phyloP scores from a whole-genome alignment of 1,140 invertebrate genomes.

The Pseudomyrmex dendroicus region DNA sequence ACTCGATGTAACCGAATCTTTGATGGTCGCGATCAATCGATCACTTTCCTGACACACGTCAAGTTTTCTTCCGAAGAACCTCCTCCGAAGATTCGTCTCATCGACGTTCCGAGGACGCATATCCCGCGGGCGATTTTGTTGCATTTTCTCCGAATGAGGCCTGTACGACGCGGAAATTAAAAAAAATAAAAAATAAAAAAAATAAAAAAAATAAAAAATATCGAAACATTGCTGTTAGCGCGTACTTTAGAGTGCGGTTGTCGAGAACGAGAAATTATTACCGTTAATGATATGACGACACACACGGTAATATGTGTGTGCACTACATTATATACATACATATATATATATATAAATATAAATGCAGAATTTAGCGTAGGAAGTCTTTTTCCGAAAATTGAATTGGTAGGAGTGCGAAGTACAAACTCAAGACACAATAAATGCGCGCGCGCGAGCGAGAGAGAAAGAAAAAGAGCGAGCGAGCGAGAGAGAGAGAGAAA shows the following conservation, averaged over 20 bases:
- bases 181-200: too few species aligned
- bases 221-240: too few species aligned
- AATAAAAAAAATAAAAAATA: too few species aligned
- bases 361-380: conserved; percentile 17
- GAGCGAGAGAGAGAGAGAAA: too few species aligned
- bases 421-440: conserved; percentile 45
- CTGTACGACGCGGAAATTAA: background rate
- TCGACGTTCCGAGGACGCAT: conserved; percentile 1
- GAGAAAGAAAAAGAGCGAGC: too few species aligned
- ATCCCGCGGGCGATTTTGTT: background rate
- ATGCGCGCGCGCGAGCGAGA: too few species aligned
- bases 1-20: background rate
- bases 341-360: background rate
- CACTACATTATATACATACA: background rate
- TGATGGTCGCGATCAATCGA: background rate
- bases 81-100: background rate
- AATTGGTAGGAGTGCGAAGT: conserved; percentile 41
- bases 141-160: conserved; percentile 28
- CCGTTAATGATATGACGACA: too few species aligned
- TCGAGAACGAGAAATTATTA: background rate
- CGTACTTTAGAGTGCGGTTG: too few species aligned
- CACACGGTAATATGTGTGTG: too few species aligned
- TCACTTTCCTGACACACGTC: background rate
- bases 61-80: background rate
- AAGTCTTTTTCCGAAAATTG: conserved; percentile 13